Base-by-base conservation (phyloP, 2,888 invertebrate species). In the Euplagia quadripunctaria region DNA sequence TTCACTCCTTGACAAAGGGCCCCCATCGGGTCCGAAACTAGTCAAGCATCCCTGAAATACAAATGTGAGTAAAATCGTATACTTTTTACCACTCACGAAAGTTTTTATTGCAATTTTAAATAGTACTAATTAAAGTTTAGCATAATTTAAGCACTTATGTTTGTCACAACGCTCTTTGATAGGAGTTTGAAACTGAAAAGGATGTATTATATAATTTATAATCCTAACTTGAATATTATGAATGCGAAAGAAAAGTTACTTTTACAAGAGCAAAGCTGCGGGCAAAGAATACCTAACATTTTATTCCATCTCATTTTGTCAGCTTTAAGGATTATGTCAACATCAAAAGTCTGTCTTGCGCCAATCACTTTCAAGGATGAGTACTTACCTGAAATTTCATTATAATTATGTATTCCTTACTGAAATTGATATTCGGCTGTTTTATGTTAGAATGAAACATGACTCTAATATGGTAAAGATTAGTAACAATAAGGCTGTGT, bases 401-500 rank as follows among this genome's bases (percentile, higher is more conserved):
- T 73, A 64, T 68, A 72, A 68, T 46, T 68, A 46, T 43, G 55
- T 73, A 46, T 69, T 55, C 66, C 46, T 71, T 42, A 31, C 41
- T 58, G n/a, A 67, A 66, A 49, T 49, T 61, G 66, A 49, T 58
- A 61, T 67, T 71, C 58, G 16, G n/a, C 46, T 51, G 66, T 66
- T 69, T 69, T 49, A 46, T 55, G 68, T 55, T n/a, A 9, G 55
- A 58, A 17, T n/a, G 55, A 43, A 58, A 16, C n/a, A n/a, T 68
- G n/a, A 55, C 20, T 43, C 1, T 14, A 17, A 20, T 42, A 12
- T 46, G n/a, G 11, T 68, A 42, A 42, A 41, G n/a, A 55, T 52
- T 55, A 55, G 11, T 16, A 8, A 67, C 17, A 31, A 31, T 17
- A 67, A 46, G 20, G 20, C 17, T 4, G 58, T 58, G 58, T 58